Percentiles rank a stretch among this genome's conserved stretches.
phyloP scores from a whole-genome alignment of 2,888 invertebrate genomes.

The Philhelius pedissequus region DNA sequence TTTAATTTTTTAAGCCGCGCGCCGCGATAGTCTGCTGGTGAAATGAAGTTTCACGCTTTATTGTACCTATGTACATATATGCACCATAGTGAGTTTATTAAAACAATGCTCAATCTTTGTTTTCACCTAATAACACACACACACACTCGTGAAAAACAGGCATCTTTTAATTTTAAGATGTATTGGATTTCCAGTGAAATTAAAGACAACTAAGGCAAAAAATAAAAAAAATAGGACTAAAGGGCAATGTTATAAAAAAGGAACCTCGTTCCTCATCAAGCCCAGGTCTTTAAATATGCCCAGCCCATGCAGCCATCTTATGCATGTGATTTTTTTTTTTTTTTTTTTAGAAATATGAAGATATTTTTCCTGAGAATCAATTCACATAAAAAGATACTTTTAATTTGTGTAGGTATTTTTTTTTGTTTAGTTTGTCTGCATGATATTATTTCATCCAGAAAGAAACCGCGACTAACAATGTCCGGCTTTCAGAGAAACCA shows the following conservation, averaged over 20 bases:
- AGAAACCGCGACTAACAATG: slow-evolving; percentile 67
- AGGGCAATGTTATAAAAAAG: slow-evolving; percentile 14
- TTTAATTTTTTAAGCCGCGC: slow-evolving; percentile 23
- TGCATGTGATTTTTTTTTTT: slow-evolving; percentile 4
- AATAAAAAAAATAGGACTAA: neutral
- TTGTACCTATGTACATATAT: neutral
- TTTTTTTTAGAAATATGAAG: slow-evolving; percentile 23
- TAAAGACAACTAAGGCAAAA: slow-evolving; percentile 17
- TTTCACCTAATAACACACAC: slow-evolving; percentile 39
- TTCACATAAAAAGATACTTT: slow-evolving; percentile 47
- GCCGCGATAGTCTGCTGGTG: neutral
- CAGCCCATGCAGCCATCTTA: slow-evolving; percentile 10
- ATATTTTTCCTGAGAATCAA: slow-evolving; percentile 56
- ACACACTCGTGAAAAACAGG: neutral
- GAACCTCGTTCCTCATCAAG: neutral
- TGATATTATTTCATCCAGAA: slow-evolving; percentile 60
- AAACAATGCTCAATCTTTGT: slow-evolving; percentile 58
- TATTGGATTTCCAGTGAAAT: slow-evolving; percentile 54
- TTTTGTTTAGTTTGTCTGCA: neutral
- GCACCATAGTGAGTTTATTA: neutral
- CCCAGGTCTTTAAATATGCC: neutral
- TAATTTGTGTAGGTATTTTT: neutral
- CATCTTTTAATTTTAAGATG: neutral
- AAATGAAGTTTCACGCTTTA: slow-evolving; percentile 18
- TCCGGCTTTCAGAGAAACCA: slow-evolving; percentile 66